Base-by-base conservation (phyloP, 2,797 vertebrate genomes). In the Gila robusta region DNA sequence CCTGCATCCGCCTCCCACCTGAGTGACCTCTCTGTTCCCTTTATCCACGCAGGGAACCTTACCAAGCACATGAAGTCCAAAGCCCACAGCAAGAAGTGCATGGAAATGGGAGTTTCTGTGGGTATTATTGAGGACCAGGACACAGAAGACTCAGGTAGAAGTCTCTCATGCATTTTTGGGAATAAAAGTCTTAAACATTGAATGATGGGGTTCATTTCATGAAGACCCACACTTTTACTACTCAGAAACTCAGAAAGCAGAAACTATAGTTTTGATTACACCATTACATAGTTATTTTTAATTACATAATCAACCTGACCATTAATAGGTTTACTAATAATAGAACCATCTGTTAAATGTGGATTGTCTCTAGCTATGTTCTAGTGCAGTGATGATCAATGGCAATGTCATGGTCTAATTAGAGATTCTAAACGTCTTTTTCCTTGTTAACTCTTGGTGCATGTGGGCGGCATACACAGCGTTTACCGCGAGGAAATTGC, bases 61-160 rank as follows among this genome's bases (percentile, higher is more conserved):
- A 99, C 98, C 91, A 99, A 99, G 92, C 98, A 99, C 94, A 99
- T 99, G 98, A 99, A 99, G 92, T 99, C 98, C 92, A 99, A 99
- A 94, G 98, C 98, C 89, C 98, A 99, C 93, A 99, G 98, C 94
- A 99, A 99, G 95, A 99, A 99, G 85, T 99, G 98, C 94, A 93
- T 97, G 96, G 98, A 99, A 95, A 97, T 99, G 96, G 98, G 98
- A 82, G 95, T 99, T 89, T 96, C 97, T 0, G 94, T 96, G 87
- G 96, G 96, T 88, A 93, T 96, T 89, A 94, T 97, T 89, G 98
- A 99, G 49, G 98, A 99, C 87, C 98, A 97, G 89, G 98, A 99
- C 88, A 94, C 96, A 81, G 98, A 99, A 90, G 98, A 99, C 92
- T 97, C 97, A 87, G 98, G 98, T 99, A 97, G 93, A 49, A 49